Base-by-base conservation (phyloP, 2,888 invertebrate genomes). In the Tolmerus cingulatus region DNA sequence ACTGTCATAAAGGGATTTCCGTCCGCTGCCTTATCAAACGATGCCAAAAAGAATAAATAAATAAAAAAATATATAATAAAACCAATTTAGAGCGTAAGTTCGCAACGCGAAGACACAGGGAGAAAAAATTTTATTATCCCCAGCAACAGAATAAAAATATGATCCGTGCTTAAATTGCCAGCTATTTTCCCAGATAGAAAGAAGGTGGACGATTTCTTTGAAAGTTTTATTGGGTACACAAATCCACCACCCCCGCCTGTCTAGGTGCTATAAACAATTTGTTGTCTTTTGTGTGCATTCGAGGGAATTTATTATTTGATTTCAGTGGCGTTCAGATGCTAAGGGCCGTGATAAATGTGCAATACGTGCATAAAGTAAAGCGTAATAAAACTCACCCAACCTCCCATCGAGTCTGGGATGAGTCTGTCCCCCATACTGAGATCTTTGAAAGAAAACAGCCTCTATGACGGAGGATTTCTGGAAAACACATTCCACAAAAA, bases 1-100 rank as follows among this genome's bases (percentile, higher is more conserved):
- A 34, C 81, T n/a, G 81, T 30, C 55, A 27, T 81, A 81, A 81
- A 81, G 55, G 51, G 81, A 81, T 81, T 81, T 46, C 34, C 19
- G 37, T 78, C 9, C 23, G 40, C 79, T 34, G 55, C 51, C 51
- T 55, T 55, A 81, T 55, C 81, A 51, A 81, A 2, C 55, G 81
- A 51, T 55, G 27, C 8, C 27, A 55, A 34, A 55, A 79, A 79
- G 43, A 34, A 34, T 7, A 7, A 34, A 34, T 34, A 12, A 43
- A 43, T 43, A 43, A 43, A 43, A 43, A 43, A 43, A 7, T 7
- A 40, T 40, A 46, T 46, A 46, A 46, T 46, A 46, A 46, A 46
- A 3, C 14, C 14, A 76, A 51, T 55, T 19, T 27, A 14, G n/a
- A 81, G 27, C 19, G 30, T 51, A 81, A 81, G 30, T n/a, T 55